Evolutionary conservation across 2,797 vertebrate species (phyloP), one percentile per base, ranked within the genome.

Genomic region (Poecile montanus): DNA sequence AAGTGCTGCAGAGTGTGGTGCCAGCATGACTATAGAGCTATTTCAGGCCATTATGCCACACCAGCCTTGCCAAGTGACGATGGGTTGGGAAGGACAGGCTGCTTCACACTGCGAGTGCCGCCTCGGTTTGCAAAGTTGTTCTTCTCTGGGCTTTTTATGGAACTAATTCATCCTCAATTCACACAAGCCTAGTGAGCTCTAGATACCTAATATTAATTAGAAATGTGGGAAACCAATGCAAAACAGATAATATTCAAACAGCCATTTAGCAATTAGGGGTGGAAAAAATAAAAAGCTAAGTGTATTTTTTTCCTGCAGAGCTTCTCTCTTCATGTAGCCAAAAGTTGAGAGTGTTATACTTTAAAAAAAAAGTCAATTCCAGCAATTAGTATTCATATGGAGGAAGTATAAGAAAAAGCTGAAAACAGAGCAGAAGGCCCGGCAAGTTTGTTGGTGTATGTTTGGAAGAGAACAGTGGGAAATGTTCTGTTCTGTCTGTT

Each of bases 71-170:
- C 94, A 88, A 10, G 14, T 66, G 79, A 25, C 4, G 17, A 60
- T 56, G 84, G 78, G n/a, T 20, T 71, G 73, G 81, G 61, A 45
- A 5, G 34, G 75, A 71, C 61, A 77, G 53, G 48, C 63, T 79
- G 75, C 76, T 56, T 42, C 71, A 29, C 21, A 4, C 63, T 56
- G n/a, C 0, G 0, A 70, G 32, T 7, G 0, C 66, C 0, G 0
- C 51, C 20, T 65, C 63, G 53, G 58, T 27, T 34, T 44, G 38
- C 18, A 48, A 26, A 65, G 12, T n/a, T 78, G 40, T n/a, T 78
- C 44, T 58, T 74, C 42, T 47, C 61, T 68, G 16, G n/a, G 50
- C 62, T 87, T 82, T 54, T 62, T 48, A 17, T 60, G 58, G 80
- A 66, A 48, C 36, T 38, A 32, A 30, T 85, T 76, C 61, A 67